Conservation (phyloP, 2,888 invertebrate genomes). For the Tenodera sinensis region DNA sequence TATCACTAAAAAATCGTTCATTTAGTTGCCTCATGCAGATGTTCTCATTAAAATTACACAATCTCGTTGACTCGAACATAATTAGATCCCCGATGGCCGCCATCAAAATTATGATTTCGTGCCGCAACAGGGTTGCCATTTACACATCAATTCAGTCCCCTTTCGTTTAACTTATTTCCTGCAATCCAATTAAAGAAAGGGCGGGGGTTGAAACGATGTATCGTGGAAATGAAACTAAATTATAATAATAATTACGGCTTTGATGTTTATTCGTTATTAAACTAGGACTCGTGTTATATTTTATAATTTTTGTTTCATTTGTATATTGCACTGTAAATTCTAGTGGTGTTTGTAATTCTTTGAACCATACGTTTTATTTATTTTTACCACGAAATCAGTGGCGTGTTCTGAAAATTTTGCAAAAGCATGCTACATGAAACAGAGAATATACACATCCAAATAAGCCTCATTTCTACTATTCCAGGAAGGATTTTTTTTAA, state of each 20-base stretch:
- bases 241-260: background rate
- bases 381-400: too few relatives aligned
- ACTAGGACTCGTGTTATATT: too few relatives aligned
- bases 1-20: too few relatives aligned
- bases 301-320: too few relatives aligned
- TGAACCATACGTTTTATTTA: too few relatives aligned
- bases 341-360: too few relatives aligned
- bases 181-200: background rate
- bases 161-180: background rate
- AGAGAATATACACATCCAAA: too few relatives aligned
- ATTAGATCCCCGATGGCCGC: background rate
- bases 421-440: too few relatives aligned
- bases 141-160: background rate
- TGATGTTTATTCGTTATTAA: background rate
- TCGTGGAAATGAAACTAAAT: background rate
- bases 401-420: too few relatives aligned
- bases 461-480: too few relatives aligned
- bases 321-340: too few relatives aligned
- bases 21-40: background rate
- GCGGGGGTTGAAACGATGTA: background rate
- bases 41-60: background rate
- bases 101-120: background rate
- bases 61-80: background rate
- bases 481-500: too few relatives aligned
- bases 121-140: background rate